A percentile compares a stretch with the other conserved stretches of the same genome.
Evolutionary conservation across 2,113 vertebrate genomes (phyloP).

Genomic region (Ochotona princeps): DNA sequence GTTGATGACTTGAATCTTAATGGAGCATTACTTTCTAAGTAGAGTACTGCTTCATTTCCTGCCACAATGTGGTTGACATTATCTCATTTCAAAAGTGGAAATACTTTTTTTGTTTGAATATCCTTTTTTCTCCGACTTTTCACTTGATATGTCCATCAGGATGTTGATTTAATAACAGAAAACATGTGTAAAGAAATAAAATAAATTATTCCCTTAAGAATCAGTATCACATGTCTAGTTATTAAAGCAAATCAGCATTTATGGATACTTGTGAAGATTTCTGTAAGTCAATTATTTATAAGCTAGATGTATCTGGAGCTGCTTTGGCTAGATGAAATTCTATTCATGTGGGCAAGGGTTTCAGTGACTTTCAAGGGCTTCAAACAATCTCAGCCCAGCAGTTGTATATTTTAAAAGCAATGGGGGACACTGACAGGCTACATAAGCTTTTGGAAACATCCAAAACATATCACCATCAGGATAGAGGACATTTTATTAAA

Average conservation of each 20-base stretch:
- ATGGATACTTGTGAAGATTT: not conserved
- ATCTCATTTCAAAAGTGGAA: slow-evolving; percentile 34
- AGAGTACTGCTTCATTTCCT: slow-evolving; percentile 35
- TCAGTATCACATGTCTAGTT: not conserved
- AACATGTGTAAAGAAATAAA: not conserved
- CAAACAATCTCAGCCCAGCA: not conserved
- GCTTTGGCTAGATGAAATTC: not conserved
- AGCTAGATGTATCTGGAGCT: not conserved
- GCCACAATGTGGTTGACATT: slow-evolving; percentile 24
- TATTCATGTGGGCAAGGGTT: not conserved
- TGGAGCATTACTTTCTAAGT: slow-evolving; percentile 4
- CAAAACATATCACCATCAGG: not conserved
- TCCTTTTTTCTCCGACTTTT: slow-evolving; percentile 27
- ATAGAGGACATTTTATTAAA: not conserved
- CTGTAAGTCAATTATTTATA: not conserved
- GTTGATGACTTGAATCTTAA: not conserved
- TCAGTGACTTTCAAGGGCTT: not conserved
- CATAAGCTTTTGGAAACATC: not conserved
- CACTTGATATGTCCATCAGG: not conserved
- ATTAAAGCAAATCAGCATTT: slow-evolving; percentile 12
- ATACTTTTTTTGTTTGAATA: not conserved
- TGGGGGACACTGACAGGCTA: not conserved
- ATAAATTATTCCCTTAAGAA: not conserved
- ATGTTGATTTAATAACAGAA: not conserved
- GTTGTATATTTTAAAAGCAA: not conserved